Base-by-base conservation (phyloP, 2,888 invertebrate species). In the Allophyes oxyacanthae region DNA sequence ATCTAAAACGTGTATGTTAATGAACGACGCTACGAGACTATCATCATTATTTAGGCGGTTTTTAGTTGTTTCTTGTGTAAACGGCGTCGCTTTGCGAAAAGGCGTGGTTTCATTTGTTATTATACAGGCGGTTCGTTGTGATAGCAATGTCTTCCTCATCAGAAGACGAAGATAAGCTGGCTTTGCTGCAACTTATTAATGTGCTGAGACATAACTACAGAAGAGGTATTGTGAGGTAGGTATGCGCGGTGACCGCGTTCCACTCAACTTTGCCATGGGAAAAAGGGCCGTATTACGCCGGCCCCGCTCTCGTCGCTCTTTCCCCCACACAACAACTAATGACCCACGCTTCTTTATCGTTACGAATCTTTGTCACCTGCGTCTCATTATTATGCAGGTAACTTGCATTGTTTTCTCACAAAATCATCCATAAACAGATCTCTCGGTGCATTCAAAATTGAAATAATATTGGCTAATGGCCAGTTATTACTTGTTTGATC, bases 331-430 rank as follows among this genome's bases (percentile, higher is more conserved):
- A 83, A 83, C 73, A 72, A 72, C 81, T 87, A 89, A 90, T 89
- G 91, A 88, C 88, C 89, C 91, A 90, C 91, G 90, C 90, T 88
- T 87, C 86, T 89, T 88, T 87, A 90, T 89, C 88, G 89, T 86
- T 83, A 84, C 84, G 82, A 84, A 88, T 88, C 83, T 86, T 90
- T 89, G 89, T 90, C 91, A 90, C 91, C 90, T 90, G 91, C 89
- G 84, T 78, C 79, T 84, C 85, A 84, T 85, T 90, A 86, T 84
- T 82, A 84, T 82, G 71, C 75, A 81, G 75, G 75, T 76, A 84
- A 83, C 75, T 74, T 76, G 78, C 77, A 79, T 64, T 63, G 65
- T 78, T 84, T 82, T 81, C 76, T 64, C 75, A 75, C 70, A 77
- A 78, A 81, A 81, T 80, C 55, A 66, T 80, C 65, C 69, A 64